Evolutionary conservation across 2,888 invertebrate species (phyloP).

Genomic region (Ferrisia virgata): DNA sequence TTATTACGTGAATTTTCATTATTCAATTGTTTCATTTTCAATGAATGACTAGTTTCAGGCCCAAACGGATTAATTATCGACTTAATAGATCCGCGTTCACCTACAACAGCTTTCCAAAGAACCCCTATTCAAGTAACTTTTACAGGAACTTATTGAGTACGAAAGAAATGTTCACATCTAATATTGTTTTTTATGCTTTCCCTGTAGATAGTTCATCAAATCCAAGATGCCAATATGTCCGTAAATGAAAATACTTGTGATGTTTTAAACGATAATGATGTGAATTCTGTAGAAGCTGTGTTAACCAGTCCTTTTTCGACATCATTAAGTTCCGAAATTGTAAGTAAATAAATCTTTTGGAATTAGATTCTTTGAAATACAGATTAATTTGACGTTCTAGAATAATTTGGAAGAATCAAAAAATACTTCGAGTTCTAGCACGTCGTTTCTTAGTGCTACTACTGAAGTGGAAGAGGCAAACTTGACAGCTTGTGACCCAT

Average conservation of each 20-base stretch:
- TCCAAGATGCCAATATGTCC: not conserved
- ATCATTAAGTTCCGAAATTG: not conserved
- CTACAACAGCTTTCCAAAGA: constrained; percentile 44
- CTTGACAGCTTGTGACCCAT: not conserved
- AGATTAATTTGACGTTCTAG: not conserved
- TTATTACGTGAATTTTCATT: not conserved
- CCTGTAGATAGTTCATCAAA: not conserved
- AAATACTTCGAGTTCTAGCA: not conserved
- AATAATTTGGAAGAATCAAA: not conserved
- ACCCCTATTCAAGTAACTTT: constrained; percentile 42
- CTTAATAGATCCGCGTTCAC: constrained; percentile 44
- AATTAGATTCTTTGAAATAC: not conserved
- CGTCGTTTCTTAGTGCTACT: not conserved
- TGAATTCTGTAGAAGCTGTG: not conserved
- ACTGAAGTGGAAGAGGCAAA: not conserved
- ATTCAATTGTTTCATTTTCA: not conserved
- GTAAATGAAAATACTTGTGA: not conserved
- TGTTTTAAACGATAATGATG: not conserved
- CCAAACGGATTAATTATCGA: not conserved
- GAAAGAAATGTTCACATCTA: too few species aligned
- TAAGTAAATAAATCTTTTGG: not conserved
- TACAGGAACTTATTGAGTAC: too few species aligned
- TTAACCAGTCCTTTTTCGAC: not conserved
- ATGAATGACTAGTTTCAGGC: not conserved
- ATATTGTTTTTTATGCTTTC: not conserved